Evolutionary conservation across 2,888 invertebrate genomes (phyloP).

Genomic region (Podotricha telesiphe): DNA sequence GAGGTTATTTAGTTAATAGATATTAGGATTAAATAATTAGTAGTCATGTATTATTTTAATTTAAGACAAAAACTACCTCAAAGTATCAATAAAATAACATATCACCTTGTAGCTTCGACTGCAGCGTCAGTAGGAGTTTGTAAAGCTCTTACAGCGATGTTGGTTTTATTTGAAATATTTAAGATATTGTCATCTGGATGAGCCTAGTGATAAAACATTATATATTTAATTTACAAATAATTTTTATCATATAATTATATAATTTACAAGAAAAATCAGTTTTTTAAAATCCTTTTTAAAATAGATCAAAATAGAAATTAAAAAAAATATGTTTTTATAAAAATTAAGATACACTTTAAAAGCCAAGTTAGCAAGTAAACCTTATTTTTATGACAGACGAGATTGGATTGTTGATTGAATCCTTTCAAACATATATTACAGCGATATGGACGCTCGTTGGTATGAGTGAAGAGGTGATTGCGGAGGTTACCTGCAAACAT

Average conservation of each 20-base stretch:
- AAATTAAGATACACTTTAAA: too few species aligned
- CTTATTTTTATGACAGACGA: slow-evolving; percentile 90
- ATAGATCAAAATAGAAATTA: too few species aligned
- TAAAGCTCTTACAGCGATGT: slow-evolving; percentile 44
- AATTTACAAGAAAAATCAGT: too few species aligned
- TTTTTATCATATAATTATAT: too few species aligned
- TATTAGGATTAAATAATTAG: too few species aligned
- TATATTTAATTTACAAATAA: not conserved
- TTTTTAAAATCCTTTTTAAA: too few species aligned
- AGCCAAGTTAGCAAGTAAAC: slow-evolving; percentile 55
- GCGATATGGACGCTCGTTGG: slow-evolving; percentile 90
- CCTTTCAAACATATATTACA: slow-evolving; percentile 89
- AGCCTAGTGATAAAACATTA: slow-evolving; percentile 51
- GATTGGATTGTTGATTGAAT: slow-evolving; percentile 91
- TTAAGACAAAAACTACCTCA: too few species aligned
- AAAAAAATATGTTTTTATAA: too few species aligned
- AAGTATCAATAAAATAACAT: not conserved
- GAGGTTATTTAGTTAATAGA: too few species aligned
- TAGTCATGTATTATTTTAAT: too few species aligned
- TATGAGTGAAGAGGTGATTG: slow-evolving; percentile 90
- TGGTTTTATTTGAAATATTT: slow-evolving; percentile 46
- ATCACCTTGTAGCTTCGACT: slow-evolving; percentile 52
- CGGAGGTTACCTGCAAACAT: slow-evolving; percentile 86
- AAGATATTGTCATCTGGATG: slow-evolving; percentile 59
- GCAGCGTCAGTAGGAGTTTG: slow-evolving; percentile 49